Percentiles rank a stretch among this genome's conserved stretches.
phyloP scores from a whole-genome alignment of 2,797 vertebrate genomes.

The Myoxocephalus aenaeus region DNA sequence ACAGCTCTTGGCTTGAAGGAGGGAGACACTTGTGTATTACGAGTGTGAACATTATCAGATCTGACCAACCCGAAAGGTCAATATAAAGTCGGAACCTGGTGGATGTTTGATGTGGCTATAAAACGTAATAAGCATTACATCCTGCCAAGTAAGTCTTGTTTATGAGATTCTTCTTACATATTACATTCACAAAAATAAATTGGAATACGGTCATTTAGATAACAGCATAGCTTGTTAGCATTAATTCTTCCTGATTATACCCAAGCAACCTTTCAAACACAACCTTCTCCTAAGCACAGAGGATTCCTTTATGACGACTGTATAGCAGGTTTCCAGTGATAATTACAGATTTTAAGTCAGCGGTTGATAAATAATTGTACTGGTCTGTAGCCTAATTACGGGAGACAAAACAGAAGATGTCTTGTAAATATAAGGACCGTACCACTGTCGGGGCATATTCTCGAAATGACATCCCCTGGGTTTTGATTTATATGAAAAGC shows the following conservation, averaged over 20 bases:
- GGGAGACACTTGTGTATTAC: too few relatives aligned
- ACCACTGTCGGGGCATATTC: background rate
- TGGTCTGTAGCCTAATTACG: constrained; percentile 22
- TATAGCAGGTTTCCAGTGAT: background rate
- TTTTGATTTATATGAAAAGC: constrained; percentile 17
- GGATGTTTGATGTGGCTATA: constrained; percentile 12
- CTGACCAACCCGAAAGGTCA: background rate
- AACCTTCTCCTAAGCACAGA: background rate
- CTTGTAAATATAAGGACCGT: background rate
- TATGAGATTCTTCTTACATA: constrained; percentile 5
- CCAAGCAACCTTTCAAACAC: background rate
- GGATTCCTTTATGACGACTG: background rate
- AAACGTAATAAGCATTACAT: background rate
- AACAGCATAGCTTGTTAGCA: background rate
- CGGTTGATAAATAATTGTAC: background rate
- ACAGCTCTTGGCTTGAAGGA: background rate
- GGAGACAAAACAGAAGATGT: constrained; percentile 1
- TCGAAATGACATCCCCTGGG: background rate
- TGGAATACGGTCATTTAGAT: constrained; percentile 10
- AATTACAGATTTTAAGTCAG: background rate
- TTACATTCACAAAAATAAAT: background rate
- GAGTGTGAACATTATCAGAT: constrained; percentile 21
- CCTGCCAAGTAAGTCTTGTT: background rate
- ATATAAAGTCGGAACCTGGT: background rate
- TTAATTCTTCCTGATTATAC: constrained; percentile 16